A percentile compares a stretch with the other conserved stretches of the same genome.
phyloP scores from a whole-genome alignment of 2,888 invertebrate species.

The Cephus spinipes region DNA sequence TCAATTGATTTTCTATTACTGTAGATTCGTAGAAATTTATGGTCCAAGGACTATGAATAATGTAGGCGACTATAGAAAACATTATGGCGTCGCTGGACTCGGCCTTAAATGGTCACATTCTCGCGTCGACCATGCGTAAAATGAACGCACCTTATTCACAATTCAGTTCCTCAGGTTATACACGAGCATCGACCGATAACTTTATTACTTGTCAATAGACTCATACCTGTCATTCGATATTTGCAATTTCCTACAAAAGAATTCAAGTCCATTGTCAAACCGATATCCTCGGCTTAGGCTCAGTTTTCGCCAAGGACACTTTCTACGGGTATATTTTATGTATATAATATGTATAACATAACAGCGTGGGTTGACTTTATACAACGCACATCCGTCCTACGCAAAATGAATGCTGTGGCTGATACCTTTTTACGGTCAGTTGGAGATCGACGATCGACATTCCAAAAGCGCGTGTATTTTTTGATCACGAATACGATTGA shows the following conservation, averaged over 20 bases:
- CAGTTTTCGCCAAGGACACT: background rate
- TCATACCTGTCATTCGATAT: background rate
- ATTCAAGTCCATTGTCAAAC: background rate
- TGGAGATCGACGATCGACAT: background rate
- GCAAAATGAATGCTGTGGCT: background rate
- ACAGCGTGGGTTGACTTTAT: slow-evolving; percentile 1
- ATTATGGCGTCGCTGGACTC: slow-evolving; percentile 21
- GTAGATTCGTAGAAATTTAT: background rate
- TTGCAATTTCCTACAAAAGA: background rate
- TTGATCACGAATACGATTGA: background rate
- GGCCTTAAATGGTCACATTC: slow-evolving; percentile 50
- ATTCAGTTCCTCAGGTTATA: background rate
- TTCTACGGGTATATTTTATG: too few species aligned
- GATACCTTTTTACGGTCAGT: slow-evolving; percentile 1
- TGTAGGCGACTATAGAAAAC: slow-evolving; percentile 9
- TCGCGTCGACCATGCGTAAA: slow-evolving; percentile 31
- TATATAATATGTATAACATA: background rate
- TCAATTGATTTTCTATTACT: background rate
- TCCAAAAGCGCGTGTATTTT: background rate
- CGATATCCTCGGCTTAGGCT: background rate
- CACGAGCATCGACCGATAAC: background rate
- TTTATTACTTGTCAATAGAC: background rate
- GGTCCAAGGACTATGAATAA: background rate
- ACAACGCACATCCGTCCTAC: background rate
- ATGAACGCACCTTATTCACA: slow-evolving; percentile 13